Base-by-base conservation (phyloP, 1,140 invertebrate species). In the Philopotamus ludificatus region DNA sequence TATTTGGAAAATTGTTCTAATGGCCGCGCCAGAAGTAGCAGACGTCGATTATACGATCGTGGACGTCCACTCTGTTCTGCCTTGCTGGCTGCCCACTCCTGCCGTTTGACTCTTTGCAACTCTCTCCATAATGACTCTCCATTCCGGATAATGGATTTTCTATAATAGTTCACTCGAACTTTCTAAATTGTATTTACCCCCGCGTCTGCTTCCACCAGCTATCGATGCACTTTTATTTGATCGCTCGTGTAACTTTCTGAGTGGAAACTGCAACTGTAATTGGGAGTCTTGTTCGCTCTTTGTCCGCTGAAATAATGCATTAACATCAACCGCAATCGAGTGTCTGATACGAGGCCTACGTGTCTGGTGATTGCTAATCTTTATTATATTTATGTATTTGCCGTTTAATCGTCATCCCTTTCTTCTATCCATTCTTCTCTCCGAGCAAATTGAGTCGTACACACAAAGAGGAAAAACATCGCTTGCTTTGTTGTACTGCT, bases 61-160 rank as follows among this genome's bases (percentile, higher is more conserved):
- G 39, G 54, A 39, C 22, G 55, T 16, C 51, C 4, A 25, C 10
- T 20, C 51, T 28, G 18, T 16, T 21, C 21, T 55, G 51, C 45
- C 54, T n/a, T n/a, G n/a, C 47, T 8, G 26, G 16, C 62, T 26
- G 34, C 44, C 44, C 51, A 49, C n/a, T 28, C 10, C 54, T 51
- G 42, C 28, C 41, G 12, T 53, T 53, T 57, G 54, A 28, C 25
- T 57, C 54, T 28, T 34, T 57, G n/a, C 60, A 25, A 15, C 26
- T 41, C 45, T 16, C 60, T 28, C 45, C 28, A 51, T 70, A 70
- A 70, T 70, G 63, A 70, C 67, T 66, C 45, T 55, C 60, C 67
- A 66, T 70, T 70, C 64, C 64, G 55, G 67, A 70, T 70, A 70
- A 70, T 70, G 67, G 67, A 62, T 70, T 70, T 66, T 66, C 67